Conservation (phyloP, 2,888 invertebrate genomes). For the Caenorhabditis zanzibari region DNA sequence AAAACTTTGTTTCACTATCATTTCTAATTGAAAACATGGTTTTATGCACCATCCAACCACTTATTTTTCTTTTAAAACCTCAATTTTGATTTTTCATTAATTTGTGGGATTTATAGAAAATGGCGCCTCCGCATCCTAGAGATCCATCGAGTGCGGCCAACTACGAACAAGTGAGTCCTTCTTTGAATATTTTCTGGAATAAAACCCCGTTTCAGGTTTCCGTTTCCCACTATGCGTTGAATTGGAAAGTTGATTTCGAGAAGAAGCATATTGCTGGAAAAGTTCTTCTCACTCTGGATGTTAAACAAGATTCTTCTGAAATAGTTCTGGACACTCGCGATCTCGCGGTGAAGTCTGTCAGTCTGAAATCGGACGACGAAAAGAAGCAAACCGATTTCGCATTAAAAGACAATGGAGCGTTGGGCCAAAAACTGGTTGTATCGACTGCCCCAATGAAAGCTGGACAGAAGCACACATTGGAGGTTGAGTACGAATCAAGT, state of each 20-base stretch:
- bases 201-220: constrained; percentile 17
- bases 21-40: constrained; percentile 19
- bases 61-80: neutral
- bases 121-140: constrained; percentile 52
- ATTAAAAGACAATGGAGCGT: constrained; percentile 54
- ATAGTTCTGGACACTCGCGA: constrained; percentile 77
- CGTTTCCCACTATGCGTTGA: constrained; percentile 73
- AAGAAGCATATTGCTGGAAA: constrained; percentile 70
- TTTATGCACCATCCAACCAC: neutral
- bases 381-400: constrained; percentile 37
- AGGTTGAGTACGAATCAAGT: constrained; percentile 89
- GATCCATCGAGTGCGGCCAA: constrained; percentile 77
- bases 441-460: constrained; percentile 26
- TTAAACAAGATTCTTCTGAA: constrained; percentile 65
- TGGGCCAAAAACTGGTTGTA: constrained; percentile 65
- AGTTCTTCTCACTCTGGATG: constrained; percentile 63
- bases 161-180: constrained; percentile 66
- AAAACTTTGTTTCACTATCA: constrained; percentile 7
- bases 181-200: neutral
- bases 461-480: constrained; percentile 63
- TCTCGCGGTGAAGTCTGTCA: constrained; percentile 67
- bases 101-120: neutral
- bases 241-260: constrained; percentile 80
- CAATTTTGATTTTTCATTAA: neutral
- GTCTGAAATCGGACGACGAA: constrained; percentile 30